Evolutionary conservation across 2,888 invertebrate genomes (phyloP).

Genomic region (Cephalotes varians): DNA sequence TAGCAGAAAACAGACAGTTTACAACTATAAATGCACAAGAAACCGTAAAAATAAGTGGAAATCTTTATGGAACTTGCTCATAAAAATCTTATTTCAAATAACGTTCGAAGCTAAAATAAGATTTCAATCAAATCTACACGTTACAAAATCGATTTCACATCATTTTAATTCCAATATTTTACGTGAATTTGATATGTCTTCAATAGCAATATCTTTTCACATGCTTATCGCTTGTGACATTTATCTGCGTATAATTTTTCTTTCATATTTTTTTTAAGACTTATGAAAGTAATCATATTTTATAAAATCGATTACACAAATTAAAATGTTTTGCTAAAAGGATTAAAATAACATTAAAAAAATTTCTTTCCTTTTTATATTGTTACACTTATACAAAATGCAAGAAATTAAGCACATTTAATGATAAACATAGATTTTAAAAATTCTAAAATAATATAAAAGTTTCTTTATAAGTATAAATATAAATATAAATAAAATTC

Average conservation of each 20-base stretch:
- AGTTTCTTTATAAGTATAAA: background rate
- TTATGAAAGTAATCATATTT: background rate
- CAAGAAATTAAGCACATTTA: background rate
- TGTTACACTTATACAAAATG: background rate
- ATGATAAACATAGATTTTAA: background rate
- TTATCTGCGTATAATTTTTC: background rate
- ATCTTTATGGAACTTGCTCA: background rate
- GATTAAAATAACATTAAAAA: background rate
- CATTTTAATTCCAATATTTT: background rate
- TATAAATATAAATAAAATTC: background rate
- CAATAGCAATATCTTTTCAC: background rate
- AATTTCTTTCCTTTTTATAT: background rate
- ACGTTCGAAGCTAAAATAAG: background rate
- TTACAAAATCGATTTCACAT: background rate
- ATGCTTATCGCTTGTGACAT: background rate
- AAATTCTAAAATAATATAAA: background rate
- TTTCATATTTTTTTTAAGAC: background rate
- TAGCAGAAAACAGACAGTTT: background rate
- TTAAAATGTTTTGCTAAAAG: background rate
- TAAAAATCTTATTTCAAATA: background rate
- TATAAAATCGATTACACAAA: background rate
- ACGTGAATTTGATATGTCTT: background rate
- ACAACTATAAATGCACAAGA: background rate
- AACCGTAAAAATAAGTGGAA: background rate
- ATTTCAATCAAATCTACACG: background rate